Percentiles rank a stretch among this genome's conserved stretches.
phyloP scores from a whole-genome alignment of 35 echinoderm and acorn worm genomes.

The Holothuria glaberrima region DNA sequence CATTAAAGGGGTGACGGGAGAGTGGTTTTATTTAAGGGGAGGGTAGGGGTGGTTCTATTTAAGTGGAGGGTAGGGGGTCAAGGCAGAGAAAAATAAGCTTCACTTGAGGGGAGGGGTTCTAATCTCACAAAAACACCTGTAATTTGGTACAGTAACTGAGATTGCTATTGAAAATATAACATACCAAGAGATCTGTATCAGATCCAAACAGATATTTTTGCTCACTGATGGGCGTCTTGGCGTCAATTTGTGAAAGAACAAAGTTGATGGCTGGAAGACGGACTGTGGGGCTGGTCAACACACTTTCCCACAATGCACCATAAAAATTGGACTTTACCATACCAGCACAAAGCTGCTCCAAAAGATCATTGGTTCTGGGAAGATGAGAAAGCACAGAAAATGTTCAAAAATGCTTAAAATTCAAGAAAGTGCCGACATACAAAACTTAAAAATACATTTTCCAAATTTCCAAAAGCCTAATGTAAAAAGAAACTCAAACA shows the following conservation, averaged over 20 bases:
- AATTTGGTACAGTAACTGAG: no score
- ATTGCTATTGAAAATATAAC: not conserved
- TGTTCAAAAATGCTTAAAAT: not conserved
- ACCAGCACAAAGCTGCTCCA: slow-evolving; percentile 93
- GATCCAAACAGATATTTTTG: slow-evolving; percentile 81
- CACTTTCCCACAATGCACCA: slow-evolving; percentile 95
- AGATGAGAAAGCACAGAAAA: not conserved
- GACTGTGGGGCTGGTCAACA: slow-evolving; percentile 81
- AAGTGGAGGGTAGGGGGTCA: not conserved
- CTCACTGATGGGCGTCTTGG: slow-evolving; percentile 74
- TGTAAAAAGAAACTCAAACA: no score
- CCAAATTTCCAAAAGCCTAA: no score
- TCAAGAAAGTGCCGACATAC: not conserved
- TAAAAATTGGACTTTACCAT: slow-evolving; percentile 96
- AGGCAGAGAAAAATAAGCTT: not conserved
- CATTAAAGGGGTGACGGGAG: not conserved
- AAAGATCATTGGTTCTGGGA: slow-evolving; percentile 77
- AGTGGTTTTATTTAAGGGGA: not conserved
- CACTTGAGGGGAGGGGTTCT: not conserved
- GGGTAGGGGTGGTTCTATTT: not conserved
- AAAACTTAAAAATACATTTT: no score
- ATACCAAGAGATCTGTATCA: slow-evolving; percentile 75
- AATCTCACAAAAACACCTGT: no score
- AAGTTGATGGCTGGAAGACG: slow-evolving; percentile 91
- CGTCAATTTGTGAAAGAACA: slow-evolving; percentile 85